A percentile compares a stretch with the other conserved stretches of the same genome.
Conservation (phyloP, 1,140 invertebrate species). For the Cepaea nemoralis region DNA sequence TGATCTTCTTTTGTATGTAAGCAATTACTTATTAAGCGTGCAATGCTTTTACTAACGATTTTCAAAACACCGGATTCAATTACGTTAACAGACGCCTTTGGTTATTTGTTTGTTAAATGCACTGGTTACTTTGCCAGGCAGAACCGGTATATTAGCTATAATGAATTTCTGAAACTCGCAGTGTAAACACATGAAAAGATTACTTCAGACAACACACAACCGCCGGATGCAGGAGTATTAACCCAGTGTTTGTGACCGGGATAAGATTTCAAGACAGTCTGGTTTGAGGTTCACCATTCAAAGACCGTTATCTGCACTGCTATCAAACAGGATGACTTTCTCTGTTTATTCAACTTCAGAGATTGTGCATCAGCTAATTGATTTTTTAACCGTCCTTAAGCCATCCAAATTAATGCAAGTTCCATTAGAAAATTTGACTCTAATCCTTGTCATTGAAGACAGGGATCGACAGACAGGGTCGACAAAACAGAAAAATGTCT, state of each 20-base stretch:
- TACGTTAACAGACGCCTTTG: too few relatives aligned
- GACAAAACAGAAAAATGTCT: too few relatives aligned
- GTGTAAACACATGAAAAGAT: neutral
- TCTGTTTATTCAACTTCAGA: neutral
- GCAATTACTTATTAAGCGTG: too few relatives aligned
- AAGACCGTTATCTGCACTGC: neutral
- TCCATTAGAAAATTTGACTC: neutral
- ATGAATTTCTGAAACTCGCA: too few relatives aligned
- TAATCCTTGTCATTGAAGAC: neutral
- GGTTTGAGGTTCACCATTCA: too few relatives aligned
- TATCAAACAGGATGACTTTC: neutral
- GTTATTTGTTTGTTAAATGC: too few relatives aligned
- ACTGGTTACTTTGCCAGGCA: too few relatives aligned
- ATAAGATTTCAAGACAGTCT: neutral
- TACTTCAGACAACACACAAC: neutral
- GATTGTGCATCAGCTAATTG: neutral
- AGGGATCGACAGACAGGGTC: too few relatives aligned
- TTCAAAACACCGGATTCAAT: too few relatives aligned
- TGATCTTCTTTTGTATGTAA: too few relatives aligned
- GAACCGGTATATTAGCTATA: too few relatives aligned
- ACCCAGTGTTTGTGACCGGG: neutral
- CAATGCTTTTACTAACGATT: too few relatives aligned
- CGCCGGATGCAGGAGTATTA: neutral
- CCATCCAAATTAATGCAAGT: neutral
- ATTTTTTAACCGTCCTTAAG: neutral